Percentiles rank a stretch among this genome's conserved stretches.
Conservation (phyloP, 1,140 invertebrate genomes). For the Muscidifurax raptorellus region DNA sequence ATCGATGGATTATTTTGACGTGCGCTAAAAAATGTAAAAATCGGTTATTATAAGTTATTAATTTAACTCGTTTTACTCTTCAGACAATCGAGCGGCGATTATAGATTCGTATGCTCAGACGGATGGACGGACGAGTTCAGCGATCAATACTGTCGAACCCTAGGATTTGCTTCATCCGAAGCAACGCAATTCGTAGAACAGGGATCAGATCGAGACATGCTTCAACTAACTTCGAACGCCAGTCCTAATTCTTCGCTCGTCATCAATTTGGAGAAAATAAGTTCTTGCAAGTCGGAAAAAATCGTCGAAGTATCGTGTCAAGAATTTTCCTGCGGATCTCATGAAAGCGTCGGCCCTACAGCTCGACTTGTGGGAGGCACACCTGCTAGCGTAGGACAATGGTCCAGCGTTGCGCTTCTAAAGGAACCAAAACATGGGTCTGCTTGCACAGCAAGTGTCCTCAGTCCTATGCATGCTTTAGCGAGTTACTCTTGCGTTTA, state of each 20-base stretch:
- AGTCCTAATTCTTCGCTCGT: conserved; percentile 66
- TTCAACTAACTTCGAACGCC: conserved; percentile 70
- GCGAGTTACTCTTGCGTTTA: conserved; percentile 78
- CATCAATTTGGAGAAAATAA: conserved; percentile 69
- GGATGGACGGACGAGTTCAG: conserved; percentile 77
- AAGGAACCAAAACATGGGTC: conserved; percentile 75
- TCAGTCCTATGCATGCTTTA: conserved; percentile 78
- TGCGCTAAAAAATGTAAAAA: neutral
- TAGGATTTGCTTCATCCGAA: conserved; percentile 75
- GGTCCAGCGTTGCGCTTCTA: conserved; percentile 77
- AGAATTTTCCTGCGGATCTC: conserved; percentile 77
- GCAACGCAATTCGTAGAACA: conserved; percentile 65
- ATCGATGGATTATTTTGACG: neutral
- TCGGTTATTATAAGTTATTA: neutral
- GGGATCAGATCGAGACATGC: conserved; percentile 57
- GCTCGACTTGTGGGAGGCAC: conserved; percentile 76
- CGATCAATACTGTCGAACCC: conserved; percentile 74
- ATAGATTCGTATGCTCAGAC: conserved; percentile 75
- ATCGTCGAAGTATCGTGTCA: conserved; percentile 77
- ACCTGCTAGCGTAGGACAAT: conserved; percentile 74
- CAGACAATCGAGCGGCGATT: conserved; percentile 70
- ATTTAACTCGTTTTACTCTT: conserved; percentile 37
- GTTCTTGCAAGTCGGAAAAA: conserved; percentile 71
- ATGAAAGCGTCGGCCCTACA: conserved; percentile 67
- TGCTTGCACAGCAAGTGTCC: conserved; percentile 78